Conservation (phyloP, 35 echinoderm and acorn worm species). For the Ophiothrix spiculata region DNA sequence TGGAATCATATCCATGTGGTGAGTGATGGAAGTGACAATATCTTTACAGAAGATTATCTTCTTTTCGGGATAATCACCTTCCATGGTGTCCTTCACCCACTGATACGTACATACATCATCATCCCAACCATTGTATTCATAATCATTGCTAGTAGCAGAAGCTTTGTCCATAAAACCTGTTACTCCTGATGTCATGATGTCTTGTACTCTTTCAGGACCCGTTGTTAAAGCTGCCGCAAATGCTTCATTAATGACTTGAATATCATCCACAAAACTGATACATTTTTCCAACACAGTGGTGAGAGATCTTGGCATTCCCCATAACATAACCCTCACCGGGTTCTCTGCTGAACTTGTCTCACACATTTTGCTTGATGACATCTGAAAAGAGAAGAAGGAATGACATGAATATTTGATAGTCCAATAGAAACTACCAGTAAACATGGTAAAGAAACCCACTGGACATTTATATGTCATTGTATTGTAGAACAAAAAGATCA, state of each 20-base stretch:
- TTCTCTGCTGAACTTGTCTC: background rate
- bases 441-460: too few relatives aligned
- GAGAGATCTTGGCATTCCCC: background rate
- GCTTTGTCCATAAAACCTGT: background rate
- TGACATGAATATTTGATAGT: too few relatives aligned
- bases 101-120: background rate
- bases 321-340: background rate
- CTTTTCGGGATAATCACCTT: background rate
- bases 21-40: background rate
- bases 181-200: background rate
- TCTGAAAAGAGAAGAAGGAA: too few relatives aligned
- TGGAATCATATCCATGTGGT: background rate
- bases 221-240: background rate
- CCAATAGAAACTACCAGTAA: too few relatives aligned
- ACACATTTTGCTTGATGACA: too few relatives aligned
- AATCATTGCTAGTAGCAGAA: background rate
- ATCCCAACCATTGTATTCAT: background rate
- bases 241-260: constrained; percentile 1
- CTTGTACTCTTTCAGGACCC: constrained; percentile 13
- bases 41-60: background rate
- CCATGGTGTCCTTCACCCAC: background rate
- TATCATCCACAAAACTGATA: background rate
- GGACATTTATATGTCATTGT: too few relatives aligned
- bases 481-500: too few relatives aligned
- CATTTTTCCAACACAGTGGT: constrained; percentile 14